Conservation (phyloP, 2,888 invertebrate genomes). For the Pammene fasciana region DNA sequence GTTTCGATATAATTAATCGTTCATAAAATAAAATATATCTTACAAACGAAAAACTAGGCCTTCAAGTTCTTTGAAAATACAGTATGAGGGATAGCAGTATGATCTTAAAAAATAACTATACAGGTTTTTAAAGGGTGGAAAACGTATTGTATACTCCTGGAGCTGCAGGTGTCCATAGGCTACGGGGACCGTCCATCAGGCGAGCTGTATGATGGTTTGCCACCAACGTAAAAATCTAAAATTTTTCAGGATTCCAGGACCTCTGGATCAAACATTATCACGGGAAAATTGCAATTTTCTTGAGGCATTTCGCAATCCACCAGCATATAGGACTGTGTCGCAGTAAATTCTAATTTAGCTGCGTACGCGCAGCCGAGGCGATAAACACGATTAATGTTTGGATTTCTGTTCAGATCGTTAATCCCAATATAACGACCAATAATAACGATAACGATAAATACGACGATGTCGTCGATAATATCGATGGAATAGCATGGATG, state of each 20-base stretch:
- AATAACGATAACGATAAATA: slow-evolving; percentile 81
- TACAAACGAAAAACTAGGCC: too few relatives aligned
- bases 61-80: too few relatives aligned
- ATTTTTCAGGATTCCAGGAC: too few relatives aligned
- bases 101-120: too few relatives aligned
- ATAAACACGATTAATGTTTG: slow-evolving; percentile 75
- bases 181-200: not conserved
- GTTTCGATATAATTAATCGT: too few relatives aligned
- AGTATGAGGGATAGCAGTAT: too few relatives aligned
- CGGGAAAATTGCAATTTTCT: not conserved
- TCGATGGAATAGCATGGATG: slow-evolving; percentile 44
- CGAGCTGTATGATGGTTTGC: too few relatives aligned
- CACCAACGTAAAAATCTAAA: too few relatives aligned
- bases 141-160: too few relatives aligned
- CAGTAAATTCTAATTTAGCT: slow-evolving; percentile 35
- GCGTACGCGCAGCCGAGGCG: slow-evolving; percentile 56
- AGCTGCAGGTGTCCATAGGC: not conserved
- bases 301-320: slow-evolving; percentile 5
- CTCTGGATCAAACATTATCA: not conserved
- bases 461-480: slow-evolving; percentile 64
- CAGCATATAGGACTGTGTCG: not conserved
- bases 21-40: too few relatives aligned
- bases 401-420: slow-evolving; percentile 77
- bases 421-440: slow-evolving; percentile 78
- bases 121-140: too few relatives aligned